These are phyloP conservation scores for Psittacula cyanocephala DNA, from an alignment of 2,113 vertebrate species.

Conservation along the genomic window DNA sequence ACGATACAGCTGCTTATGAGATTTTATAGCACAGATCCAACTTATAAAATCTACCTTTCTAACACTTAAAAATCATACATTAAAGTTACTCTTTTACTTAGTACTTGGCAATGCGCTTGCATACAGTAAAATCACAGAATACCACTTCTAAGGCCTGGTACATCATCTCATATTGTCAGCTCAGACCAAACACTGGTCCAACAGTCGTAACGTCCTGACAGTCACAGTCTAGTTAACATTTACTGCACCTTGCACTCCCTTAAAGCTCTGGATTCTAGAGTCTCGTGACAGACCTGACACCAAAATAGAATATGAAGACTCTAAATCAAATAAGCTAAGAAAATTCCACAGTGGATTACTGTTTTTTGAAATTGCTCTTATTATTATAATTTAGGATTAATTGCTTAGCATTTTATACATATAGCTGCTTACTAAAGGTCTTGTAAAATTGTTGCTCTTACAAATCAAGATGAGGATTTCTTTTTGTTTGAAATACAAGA, in stretches of 20 bases:
- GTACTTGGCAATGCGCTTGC: neutral
- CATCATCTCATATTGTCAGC: neutral
- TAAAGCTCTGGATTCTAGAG: neutral
- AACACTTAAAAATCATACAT: neutral
- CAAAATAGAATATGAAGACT: neutral
- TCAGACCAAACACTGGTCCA: neutral
- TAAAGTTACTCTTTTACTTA: neutral
- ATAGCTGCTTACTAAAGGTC: fast-evolving
- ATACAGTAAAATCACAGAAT: neutral
- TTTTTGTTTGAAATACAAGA: neutral
- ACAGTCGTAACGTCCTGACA: neutral
- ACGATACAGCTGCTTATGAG: neutral
- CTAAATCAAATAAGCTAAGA: neutral
- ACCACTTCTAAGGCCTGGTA: neutral
- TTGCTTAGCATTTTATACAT: neutral
- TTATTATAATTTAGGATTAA: neutral
- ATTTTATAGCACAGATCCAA: neutral
- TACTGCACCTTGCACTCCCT: neutral
- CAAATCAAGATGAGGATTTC: neutral
- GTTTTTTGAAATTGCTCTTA: fast-evolving
- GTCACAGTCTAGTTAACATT: neutral
- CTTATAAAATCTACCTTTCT: neutral
- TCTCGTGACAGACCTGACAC: neutral
- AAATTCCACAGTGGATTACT: neutral
- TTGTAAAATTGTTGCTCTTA: neutral